These are phyloP conservation scores for Palaemon carinicauda DNA, from an alignment of 1,140 invertebrate genomes.

Conservation along the genomic window DNA sequence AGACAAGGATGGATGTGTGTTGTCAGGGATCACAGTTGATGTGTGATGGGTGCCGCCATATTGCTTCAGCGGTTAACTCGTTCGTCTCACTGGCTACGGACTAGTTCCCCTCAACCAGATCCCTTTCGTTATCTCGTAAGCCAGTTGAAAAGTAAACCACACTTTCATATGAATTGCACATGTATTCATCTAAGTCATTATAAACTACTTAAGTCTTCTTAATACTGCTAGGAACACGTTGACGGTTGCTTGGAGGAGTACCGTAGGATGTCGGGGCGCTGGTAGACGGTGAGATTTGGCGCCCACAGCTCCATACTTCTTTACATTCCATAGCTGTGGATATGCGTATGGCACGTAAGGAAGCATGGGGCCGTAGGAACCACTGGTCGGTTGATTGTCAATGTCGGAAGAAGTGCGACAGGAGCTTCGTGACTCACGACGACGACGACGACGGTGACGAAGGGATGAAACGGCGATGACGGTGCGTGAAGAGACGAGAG, in stretches of 20 bases:
- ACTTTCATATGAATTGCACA: no score
- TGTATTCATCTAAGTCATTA: no score
- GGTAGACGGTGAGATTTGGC: background rate
- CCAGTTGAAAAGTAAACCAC: no score
- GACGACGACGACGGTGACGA: no score
- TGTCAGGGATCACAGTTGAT: background rate
- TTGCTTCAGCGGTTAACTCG: conserved; percentile 1
- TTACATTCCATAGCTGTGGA: conserved; percentile 50
- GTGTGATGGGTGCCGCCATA: conserved; percentile 36
- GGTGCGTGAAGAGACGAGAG: no score
- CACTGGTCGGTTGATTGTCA: background rate
- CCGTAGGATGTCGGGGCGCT: background rate
- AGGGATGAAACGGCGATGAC: no score
- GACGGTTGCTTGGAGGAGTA: no score
- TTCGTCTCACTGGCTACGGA: background rate
- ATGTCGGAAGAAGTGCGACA: background rate
- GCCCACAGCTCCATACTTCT: conserved; percentile 54
- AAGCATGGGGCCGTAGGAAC: conserved; percentile 51
- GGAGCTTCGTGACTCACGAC: background rate
- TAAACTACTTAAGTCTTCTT: no score
- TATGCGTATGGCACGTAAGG: conserved; percentile 50
- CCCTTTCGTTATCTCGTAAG: no score
- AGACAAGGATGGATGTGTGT: no score
- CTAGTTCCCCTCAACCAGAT: no score
- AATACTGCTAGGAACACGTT: no score